A percentile compares a stretch with the other conserved stretches of the same genome.
phyloP scores from a whole-genome alignment of 2,888 invertebrate species.

The Villa cingulata region DNA sequence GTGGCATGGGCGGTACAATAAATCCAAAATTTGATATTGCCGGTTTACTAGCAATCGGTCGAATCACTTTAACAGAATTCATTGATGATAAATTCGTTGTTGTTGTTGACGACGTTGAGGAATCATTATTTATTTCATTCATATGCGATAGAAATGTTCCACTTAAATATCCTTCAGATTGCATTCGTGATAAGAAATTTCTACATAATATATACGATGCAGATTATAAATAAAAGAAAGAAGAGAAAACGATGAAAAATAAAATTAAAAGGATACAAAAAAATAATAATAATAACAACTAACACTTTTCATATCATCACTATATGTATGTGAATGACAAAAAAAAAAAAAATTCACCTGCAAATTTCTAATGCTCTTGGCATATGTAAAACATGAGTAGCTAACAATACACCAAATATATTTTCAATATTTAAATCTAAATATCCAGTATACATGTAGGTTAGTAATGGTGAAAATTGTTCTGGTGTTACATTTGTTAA shows the following conservation, averaged over 20 bases:
- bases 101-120: conserved; percentile 12
- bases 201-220: conserved; percentile 23
- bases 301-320: no score
- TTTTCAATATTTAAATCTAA: conserved; percentile 54
- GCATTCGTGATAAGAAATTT: conserved; percentile 44
- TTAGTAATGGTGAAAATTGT: conserved; percentile 52
- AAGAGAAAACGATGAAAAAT: background rate
- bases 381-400: conserved; percentile 61
- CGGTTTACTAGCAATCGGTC: conserved; percentile 43
- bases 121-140: conserved; percentile 6
- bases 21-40: conserved; percentile 28
- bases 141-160: conserved; percentile 13
- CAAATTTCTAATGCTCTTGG: conserved; percentile 57
- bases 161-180: conserved; percentile 31
- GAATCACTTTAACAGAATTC: conserved; percentile 34
- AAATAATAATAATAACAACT: no score
- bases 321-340: no score
- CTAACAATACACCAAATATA: conserved; percentile 55
- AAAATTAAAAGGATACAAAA: background rate
- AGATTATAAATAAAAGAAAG: no score
- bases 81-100: background rate
- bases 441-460: conserved; percentile 63
- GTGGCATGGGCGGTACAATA: conserved; percentile 24
- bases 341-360: conserved; percentile 22
- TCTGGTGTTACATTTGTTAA: conserved; percentile 45